Evolutionary conservation across 1,140 invertebrate genomes (phyloP).

Genomic region (Nylanderia fulva): DNA sequence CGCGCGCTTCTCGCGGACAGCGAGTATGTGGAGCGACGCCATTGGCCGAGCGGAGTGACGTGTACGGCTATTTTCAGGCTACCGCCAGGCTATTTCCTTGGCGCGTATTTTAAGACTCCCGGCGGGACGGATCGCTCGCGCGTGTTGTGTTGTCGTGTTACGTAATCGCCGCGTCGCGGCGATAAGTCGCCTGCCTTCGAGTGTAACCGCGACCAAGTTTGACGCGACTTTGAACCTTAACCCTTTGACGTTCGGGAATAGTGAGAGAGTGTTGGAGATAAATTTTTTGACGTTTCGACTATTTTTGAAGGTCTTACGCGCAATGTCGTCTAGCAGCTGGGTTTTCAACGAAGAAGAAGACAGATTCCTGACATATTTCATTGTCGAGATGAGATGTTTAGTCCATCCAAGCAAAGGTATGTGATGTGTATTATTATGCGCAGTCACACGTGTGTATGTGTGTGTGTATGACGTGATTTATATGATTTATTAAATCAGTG

Average conservation of each 20-base stretch:
- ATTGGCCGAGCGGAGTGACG: slow-evolving; percentile 82
- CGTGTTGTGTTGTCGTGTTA: slow-evolving; percentile 71
- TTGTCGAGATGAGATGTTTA: neutral
- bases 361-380: neutral
- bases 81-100: slow-evolving; percentile 85
- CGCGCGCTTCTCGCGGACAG: slow-evolving; percentile 39
- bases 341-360: neutral
- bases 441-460: no score
- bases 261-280: neutral
- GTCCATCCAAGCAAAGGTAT: neutral
- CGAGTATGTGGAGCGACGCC: slow-evolving; percentile 84
- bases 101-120: slow-evolving; percentile 85
- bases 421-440: neutral
- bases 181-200: slow-evolving; percentile 72
- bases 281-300: neutral
- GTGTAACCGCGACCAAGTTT: slow-evolving; percentile 83
- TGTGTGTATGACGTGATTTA: neutral
- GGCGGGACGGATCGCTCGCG: slow-evolving; percentile 76
- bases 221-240: neutral
- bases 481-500: neutral
- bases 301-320: slow-evolving; percentile 33
- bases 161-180: slow-evolving; percentile 58
- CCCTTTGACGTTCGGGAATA: neutral
- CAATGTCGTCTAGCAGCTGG: neutral
- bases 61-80: slow-evolving; percentile 82